These are phyloP conservation scores for Crocidura indochinensis DNA, from an alignment of 2,797 vertebrate genomes.

Conservation along the genomic window DNA sequence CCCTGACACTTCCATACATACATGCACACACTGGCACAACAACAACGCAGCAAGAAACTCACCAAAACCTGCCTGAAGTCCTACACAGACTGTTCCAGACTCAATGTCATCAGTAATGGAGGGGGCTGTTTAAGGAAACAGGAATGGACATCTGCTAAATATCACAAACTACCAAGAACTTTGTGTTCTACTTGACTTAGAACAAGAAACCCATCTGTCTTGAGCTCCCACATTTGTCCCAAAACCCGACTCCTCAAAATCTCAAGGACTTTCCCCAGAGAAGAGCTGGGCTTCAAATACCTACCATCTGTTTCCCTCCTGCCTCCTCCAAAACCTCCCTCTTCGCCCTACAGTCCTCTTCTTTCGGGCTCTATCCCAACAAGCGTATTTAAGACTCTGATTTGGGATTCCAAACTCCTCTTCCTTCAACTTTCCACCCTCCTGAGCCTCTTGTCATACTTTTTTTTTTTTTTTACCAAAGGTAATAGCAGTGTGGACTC, in stretches of 20 bases:
- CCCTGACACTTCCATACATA: too few relatives aligned
- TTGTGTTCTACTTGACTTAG: conserved; percentile 43
- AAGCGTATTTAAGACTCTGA: neutral
- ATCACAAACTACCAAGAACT: conserved; percentile 10
- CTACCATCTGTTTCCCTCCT: neutral
- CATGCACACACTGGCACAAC: too few relatives aligned
- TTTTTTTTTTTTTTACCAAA: neutral
- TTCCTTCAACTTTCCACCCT: neutral
- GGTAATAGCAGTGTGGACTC: neutral
- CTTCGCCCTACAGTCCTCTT: neutral
- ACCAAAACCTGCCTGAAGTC: neutral
- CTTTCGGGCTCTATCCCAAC: neutral
- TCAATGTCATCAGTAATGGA: neutral
- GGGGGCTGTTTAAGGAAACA: neutral
- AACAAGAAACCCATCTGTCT: conserved; percentile 73
- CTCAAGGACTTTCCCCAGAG: neutral
- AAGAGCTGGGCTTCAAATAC: neutral
- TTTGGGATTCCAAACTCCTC: neutral
- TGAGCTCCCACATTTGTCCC: conserved; percentile 30
- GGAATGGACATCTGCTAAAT: conserved; percentile 67
- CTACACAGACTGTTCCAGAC: neutral
- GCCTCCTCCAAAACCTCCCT: neutral
- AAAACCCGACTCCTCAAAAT: neutral
- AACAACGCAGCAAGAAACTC: neutral
- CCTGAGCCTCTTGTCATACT: neutral